Evolutionary conservation across 1,140 invertebrate genomes (phyloP).

Genomic region (Atta texana): DNA sequence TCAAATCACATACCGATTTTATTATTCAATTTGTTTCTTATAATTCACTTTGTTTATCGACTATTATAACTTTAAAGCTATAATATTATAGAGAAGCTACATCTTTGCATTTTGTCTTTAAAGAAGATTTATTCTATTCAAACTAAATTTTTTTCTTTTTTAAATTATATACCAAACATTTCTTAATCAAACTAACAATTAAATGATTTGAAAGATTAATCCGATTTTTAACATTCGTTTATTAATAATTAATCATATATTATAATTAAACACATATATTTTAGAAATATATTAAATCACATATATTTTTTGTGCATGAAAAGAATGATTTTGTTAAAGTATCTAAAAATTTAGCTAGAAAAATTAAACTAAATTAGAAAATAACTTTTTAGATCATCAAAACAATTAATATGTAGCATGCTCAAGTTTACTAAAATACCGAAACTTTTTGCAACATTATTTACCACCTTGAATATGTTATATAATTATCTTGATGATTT

Average conservation of each 20-base stretch:
- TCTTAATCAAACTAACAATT: not conserved
- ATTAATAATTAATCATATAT: not conserved
- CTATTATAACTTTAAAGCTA: not conserved
- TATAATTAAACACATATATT: not conserved
- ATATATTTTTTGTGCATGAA: no score
- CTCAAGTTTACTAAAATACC: no score
- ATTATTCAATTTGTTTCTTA: not conserved
- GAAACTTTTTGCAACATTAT: no score
- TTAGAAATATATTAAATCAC: not conserved
- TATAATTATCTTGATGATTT: no score
- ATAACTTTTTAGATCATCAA: no score
- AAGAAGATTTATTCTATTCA: not conserved
- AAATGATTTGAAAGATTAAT: not conserved
- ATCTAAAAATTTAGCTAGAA: no score
- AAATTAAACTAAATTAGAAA: no score
- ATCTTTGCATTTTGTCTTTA: not conserved
- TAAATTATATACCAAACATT: not conserved
- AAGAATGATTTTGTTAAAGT: no score
- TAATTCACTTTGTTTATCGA: not conserved
- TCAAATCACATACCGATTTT: slow-evolving; percentile 21
- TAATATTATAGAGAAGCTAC: not conserved
- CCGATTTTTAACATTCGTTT: not conserved
- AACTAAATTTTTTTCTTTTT: not conserved
- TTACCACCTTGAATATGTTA: no score
- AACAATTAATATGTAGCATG: no score